These are phyloP conservation scores for Argyresthia goedartella DNA, from an alignment of 2,888 invertebrate species.

Conservation along the genomic window DNA sequence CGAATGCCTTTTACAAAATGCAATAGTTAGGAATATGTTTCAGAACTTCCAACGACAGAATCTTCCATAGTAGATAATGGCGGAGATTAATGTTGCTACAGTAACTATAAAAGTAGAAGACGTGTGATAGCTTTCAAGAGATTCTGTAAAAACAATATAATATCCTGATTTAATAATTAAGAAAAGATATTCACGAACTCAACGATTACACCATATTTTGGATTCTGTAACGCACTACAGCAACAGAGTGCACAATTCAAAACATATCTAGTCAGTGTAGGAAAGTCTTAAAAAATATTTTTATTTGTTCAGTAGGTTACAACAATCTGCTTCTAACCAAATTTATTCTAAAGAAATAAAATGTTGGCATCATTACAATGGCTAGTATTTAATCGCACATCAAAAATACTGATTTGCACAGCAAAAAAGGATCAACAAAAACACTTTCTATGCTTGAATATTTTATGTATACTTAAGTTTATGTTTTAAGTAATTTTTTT, in stretches of 20 bases:
- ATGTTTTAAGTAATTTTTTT: too few species aligned
- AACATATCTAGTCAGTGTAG: conserved; percentile 70
- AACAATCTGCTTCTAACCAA: conserved; percentile 43
- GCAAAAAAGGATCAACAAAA: too few species aligned
- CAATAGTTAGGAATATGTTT: conserved; percentile 63
- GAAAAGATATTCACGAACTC: background rate
- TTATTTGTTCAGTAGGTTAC: conserved; percentile 50
- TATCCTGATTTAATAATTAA: background rate
- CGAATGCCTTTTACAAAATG: conserved; percentile 53
- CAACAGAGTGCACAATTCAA: conserved; percentile 53
- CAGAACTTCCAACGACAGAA: conserved; percentile 9
- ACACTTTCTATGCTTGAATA: too few species aligned
- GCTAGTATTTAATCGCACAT: too few species aligned
- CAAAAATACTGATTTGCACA: too few species aligned
- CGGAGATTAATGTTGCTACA: background rate
- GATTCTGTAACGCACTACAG: conserved; percentile 8
- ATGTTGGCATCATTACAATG: too few species aligned
- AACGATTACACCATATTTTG: background rate
- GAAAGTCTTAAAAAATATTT: conserved; percentile 14
- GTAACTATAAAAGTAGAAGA: background rate
- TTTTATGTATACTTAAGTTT: too few species aligned
- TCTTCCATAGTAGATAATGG: conserved; percentile 33
- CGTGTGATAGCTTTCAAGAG: background rate
- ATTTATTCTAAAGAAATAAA: conserved; percentile 44
- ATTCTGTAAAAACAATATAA: background rate